Evolutionary conservation across 1,140 invertebrate species (phyloP).

Genomic region (Homalodisca vitripennis): DNA sequence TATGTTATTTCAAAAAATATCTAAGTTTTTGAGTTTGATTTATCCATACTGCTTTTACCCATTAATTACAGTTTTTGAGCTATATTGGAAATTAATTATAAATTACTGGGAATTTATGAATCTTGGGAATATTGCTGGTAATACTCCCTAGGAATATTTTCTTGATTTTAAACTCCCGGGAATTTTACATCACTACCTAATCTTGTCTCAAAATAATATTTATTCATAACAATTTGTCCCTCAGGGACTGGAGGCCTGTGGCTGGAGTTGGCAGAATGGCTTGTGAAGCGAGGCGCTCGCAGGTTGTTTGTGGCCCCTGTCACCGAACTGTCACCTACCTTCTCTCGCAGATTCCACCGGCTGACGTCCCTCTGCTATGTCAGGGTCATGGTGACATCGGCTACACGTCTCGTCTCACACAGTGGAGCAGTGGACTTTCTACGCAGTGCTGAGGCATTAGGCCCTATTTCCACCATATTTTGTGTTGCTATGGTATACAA

Average conservation of each 20-base stretch:
- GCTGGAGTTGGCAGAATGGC: constrained; percentile 38
- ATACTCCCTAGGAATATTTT: too few relatives aligned
- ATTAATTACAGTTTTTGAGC: too few relatives aligned
- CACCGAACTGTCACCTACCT: not conserved
- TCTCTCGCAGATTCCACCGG: not conserved
- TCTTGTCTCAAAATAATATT: too few relatives aligned
- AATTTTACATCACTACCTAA: too few relatives aligned
- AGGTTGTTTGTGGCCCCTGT: constrained; percentile 32
- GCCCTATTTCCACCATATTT: not conserved
- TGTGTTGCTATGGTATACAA: constrained; percentile 16
- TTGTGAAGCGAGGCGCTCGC: constrained; percentile 34
- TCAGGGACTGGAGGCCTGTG: constrained; percentile 34
- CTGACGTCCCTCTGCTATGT: not conserved
- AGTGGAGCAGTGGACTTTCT: not conserved
- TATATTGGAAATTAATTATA: too few relatives aligned
- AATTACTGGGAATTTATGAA: too few relatives aligned
- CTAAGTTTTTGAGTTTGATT: too few relatives aligned
- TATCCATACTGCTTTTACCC: too few relatives aligned
- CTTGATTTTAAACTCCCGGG: too few relatives aligned
- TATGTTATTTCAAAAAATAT: too few relatives aligned
- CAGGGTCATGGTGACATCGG: constrained; percentile 5
- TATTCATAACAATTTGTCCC: too few relatives aligned
- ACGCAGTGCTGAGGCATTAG: not conserved
- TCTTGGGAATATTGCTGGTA: too few relatives aligned
- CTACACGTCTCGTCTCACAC: not conserved